Conservation (phyloP, 1,140 invertebrate genomes). For the Streblospio benedicti region DNA sequence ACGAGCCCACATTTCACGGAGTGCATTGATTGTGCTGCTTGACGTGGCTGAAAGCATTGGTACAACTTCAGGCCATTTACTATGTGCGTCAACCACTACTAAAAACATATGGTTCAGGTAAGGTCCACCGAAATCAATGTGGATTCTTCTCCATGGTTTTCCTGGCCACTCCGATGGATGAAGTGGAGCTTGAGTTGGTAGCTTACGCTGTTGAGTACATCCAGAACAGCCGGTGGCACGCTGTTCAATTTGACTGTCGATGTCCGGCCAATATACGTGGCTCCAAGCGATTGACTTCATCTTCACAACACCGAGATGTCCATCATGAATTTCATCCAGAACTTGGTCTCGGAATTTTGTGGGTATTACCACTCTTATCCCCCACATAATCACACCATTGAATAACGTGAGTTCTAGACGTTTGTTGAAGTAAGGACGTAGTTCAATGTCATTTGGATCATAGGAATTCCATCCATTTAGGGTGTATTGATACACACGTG, state of each 20-base stretch:
- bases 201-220: constrained; percentile 19
- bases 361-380: constrained; percentile 2
- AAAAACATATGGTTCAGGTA: constrained; percentile 40
- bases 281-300: constrained; percentile 4
- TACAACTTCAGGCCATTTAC: constrained; percentile 39
- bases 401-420: background rate
- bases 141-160: constrained; percentile 29
- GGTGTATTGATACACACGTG: too few relatives aligned
- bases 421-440: background rate
- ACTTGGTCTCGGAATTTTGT: background rate
- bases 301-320: background rate
- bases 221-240: background rate
- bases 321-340: background rate
- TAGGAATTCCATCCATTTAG: too few relatives aligned
- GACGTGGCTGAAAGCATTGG: constrained; percentile 2
- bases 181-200: constrained; percentile 15
- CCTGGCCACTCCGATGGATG: constrained; percentile 38
- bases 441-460: too few relatives aligned
- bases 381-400: constrained; percentile 1
- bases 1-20: constrained; percentile 28
- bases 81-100: constrained; percentile 47
- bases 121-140: constrained; percentile 44
- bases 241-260: background rate
- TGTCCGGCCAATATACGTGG: constrained; percentile 1
- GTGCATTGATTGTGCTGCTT: background rate